Evolutionary conservation across 2,888 invertebrate genomes (phyloP).

Genomic region (Dinocampus coccinellae): DNA sequence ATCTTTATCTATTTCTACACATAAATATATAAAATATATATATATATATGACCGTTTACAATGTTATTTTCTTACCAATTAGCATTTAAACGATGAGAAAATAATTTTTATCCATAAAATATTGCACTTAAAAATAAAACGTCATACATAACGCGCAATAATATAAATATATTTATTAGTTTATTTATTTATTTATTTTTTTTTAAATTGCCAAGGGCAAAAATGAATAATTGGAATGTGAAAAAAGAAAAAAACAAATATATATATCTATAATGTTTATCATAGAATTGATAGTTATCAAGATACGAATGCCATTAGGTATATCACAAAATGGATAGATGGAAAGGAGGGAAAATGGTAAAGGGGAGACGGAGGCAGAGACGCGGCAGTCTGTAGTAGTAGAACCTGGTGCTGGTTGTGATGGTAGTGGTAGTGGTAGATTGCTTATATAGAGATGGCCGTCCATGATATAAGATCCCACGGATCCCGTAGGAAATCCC

Average conservation of each 20-base stretch:
- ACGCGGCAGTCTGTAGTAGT: too few species aligned
- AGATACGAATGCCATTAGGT: slow-evolving; percentile 32
- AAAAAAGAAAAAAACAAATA: too few species aligned
- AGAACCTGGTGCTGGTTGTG: too few species aligned
- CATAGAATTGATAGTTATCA: slow-evolving; percentile 22
- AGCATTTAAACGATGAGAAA: background rate
- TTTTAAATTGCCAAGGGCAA: background rate
- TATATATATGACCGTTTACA: background rate
- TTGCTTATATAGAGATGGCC: slow-evolving; percentile 68
- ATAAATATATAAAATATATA: background rate
- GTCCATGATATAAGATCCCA: slow-evolving; percentile 68
- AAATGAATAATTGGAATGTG: slow-evolving; percentile 12
- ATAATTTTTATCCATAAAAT: background rate
- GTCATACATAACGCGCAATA: background rate
- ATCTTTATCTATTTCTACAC: slow-evolving; percentile 19
- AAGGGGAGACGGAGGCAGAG: slow-evolving; percentile 42
- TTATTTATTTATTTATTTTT: background rate
- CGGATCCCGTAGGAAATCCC: slow-evolving; percentile 70
- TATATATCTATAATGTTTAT: slow-evolving; percentile 13
- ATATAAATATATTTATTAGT: background rate
- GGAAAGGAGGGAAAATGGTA: slow-evolving; percentile 43
- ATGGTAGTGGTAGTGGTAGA: slow-evolving; percentile 45
- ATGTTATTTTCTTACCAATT: background rate
- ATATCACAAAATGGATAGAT: slow-evolving; percentile 28
- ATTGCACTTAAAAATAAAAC: background rate